Evolutionary conservation across 2,888 invertebrate genomes (phyloP).

Genomic region (Chironomus riparius): DNA sequence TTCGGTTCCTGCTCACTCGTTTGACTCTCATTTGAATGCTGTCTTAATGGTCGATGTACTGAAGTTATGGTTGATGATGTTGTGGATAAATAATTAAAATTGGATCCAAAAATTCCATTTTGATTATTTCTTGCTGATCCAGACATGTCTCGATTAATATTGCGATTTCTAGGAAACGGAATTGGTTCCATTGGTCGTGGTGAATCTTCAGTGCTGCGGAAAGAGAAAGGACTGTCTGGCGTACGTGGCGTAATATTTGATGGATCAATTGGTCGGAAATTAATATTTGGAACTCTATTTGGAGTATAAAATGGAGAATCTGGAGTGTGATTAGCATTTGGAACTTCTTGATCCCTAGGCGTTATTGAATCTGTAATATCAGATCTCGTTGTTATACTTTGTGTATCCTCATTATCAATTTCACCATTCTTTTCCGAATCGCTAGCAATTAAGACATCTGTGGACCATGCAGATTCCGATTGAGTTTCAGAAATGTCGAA

Average conservation of each 20-base stretch:
- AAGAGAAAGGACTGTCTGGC: constrained; percentile 31
- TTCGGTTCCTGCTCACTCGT: constrained; percentile 36
- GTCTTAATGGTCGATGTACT: constrained; percentile 31
- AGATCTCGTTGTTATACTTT: constrained; percentile 61
- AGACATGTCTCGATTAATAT: neutral
- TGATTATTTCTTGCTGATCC: neutral
- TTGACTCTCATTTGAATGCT: constrained; percentile 42
- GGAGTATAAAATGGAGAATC: constrained; percentile 34
- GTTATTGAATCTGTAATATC: constrained; percentile 50
- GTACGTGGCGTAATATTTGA: constrained; percentile 28
- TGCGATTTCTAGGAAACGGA: constrained; percentile 18
- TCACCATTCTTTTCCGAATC: constrained; percentile 88
- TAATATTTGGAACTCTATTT: constrained; percentile 24
- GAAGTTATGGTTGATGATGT: neutral
- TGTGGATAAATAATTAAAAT: constrained; percentile 12
- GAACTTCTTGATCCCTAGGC: constrained; percentile 28
- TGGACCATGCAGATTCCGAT: constrained; percentile 95
- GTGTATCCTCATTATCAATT: constrained; percentile 57
- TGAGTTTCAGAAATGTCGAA: constrained; percentile 84
- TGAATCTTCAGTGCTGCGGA: constrained; percentile 28
- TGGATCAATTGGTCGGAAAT: constrained; percentile 30
- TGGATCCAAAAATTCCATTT: neutral
- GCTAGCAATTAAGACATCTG: constrained; percentile 79
- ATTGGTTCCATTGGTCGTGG: constrained; percentile 27
- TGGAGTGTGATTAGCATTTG: constrained; percentile 29